Base-by-base conservation (phyloP, 2,888 invertebrate genomes). In the Doris montereyensis region DNA sequence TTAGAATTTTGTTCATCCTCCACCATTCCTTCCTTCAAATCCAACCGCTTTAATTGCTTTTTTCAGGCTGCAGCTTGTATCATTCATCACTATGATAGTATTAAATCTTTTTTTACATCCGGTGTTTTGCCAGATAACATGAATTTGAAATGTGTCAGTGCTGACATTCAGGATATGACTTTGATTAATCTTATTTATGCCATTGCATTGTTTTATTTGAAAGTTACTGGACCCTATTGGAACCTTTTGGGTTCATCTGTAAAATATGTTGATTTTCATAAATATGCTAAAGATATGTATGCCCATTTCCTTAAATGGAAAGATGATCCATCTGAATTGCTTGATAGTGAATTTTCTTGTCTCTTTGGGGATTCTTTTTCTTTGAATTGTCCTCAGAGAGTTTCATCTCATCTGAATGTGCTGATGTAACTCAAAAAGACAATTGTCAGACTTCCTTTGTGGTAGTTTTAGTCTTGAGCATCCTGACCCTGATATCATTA, bases 381-480 rank as follows among this genome's bases (percentile, higher is more conserved):
- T 41, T 17, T 41, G 8, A 41, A 17, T 10, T 34, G 28, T n/a
- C 67, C 68, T 5, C 77, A 79, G 30, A 75, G 79, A 71, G 71
- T 76, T 17, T 41, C 52, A 41, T 5, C 17, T 41, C 8, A 41
- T 41, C 5, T n/a, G n/a, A n/a, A n/a, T n/a, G n/a, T n/a, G n/a
- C n/a, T n/a, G n/a, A n/a, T n/a, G n/a, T n/a, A n/a, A n/a, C n/a
- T n/a, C n/a, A n/a, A n/a, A 41, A 41, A 41, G 52, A 41, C 52
- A 41, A 17, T 17, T 41, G 5, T 41, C 52, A 41, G 52, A 41
- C 17, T 41, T 41, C 17, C 5, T 41, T 41, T 41, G 8, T 41
- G 52, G 52, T 17, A 5, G 52, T 41, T 41, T 41, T 17, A 41
- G 52, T n/a, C n/a, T n/a, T n/a, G n/a, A n/a, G n/a, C n/a, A n/a